Conservation (phyloP, 2,888 invertebrate species). For the Andrena chrysosceles region DNA sequence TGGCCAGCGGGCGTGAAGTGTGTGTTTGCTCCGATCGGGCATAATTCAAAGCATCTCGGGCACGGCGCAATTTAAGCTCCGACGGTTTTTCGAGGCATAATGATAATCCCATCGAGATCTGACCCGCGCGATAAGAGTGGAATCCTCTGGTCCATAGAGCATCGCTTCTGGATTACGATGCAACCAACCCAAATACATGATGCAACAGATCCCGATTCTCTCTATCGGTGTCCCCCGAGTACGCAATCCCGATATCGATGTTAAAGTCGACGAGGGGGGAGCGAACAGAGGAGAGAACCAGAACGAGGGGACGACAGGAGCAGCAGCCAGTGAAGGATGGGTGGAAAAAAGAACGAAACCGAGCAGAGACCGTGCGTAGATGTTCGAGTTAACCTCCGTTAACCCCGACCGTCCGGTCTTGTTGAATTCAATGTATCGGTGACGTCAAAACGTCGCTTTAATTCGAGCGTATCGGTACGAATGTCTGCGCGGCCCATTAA, state of each 20-base stretch:
- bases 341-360: slow-evolving; percentile 32
- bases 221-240: slow-evolving; percentile 30
- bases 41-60: slow-evolving; percentile 3
- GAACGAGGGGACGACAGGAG: background rate
- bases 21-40: background rate
- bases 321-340: slow-evolving; percentile 21
- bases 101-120: slow-evolving; percentile 25
- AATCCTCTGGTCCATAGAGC: slow-evolving; percentile 1
- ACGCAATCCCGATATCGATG: slow-evolving; percentile 52
- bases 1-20: background rate
- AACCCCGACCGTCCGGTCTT: slow-evolving; percentile 76
- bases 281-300: background rate
- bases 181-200: slow-evolving; percentile 53
- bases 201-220: slow-evolving; percentile 59
- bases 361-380: slow-evolving; percentile 71
- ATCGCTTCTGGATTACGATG: slow-evolving; percentile 46
- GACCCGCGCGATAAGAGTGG: slow-evolving; percentile 15
- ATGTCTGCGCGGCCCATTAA: slow-evolving; percentile 55
- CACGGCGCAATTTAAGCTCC: background rate
- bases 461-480: slow-evolving; percentile 66
- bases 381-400: slow-evolving; percentile 78
- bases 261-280: slow-evolving; percentile 5
- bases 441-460: slow-evolving; percentile 79
- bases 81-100: slow-evolving; percentile 7
- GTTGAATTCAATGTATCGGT: slow-evolving; percentile 81